Conservation (phyloP, 1,140 invertebrate species). For the Drosophila melanica region DNA sequence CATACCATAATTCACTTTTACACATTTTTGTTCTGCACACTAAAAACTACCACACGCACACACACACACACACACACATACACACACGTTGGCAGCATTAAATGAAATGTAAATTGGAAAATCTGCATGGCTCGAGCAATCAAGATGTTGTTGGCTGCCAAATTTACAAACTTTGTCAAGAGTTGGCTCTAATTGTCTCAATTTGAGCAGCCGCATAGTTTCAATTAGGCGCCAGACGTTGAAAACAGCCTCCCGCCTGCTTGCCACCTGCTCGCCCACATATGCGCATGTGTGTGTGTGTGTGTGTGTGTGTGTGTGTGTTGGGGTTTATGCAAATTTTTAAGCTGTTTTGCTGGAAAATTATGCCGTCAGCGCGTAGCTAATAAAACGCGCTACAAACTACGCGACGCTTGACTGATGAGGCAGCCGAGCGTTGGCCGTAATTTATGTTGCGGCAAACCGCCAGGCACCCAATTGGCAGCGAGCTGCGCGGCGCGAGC, state of each 20-base stretch:
- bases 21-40: background rate
- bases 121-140: constrained; percentile 58
- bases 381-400: constrained; percentile 78
- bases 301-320: constrained; percentile 1
- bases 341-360: constrained; percentile 73
- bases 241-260: constrained; percentile 11
- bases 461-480: constrained; percentile 18
- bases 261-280: background rate
- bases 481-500: background rate
- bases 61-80: background rate
- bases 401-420: constrained; percentile 77
- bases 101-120: constrained; percentile 78
- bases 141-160: constrained; percentile 38
- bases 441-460: constrained; percentile 81
- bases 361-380: constrained; percentile 68
- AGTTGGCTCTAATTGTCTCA: constrained; percentile 64
- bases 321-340: constrained; percentile 70
- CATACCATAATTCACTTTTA: background rate
- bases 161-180: constrained; percentile 5
- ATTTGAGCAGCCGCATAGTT: constrained; percentile 74
- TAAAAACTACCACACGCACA: background rate
- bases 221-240: constrained; percentile 68
- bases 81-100: constrained; percentile 14
- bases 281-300: constrained; percentile 10
- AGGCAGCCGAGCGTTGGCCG: constrained; percentile 75